A percentile compares a stretch with the other conserved stretches of the same genome.
These are phyloP conservation scores for Electrona antarctica DNA, from an alignment of 2,113 vertebrate genomes.

Conservation along the genomic window DNA sequence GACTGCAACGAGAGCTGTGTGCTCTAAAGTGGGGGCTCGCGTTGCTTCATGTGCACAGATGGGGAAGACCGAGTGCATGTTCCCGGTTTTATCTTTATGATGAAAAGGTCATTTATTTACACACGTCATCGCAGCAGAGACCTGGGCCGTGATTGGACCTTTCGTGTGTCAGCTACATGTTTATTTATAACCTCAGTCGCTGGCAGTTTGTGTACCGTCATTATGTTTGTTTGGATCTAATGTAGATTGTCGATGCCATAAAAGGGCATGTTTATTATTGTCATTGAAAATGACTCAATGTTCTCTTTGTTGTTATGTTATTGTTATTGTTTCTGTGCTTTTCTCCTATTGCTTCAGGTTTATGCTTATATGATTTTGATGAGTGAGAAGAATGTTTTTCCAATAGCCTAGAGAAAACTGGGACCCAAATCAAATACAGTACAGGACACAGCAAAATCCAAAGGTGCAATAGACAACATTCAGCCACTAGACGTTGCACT, in stretches of 20 bases:
- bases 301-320: constrained; percentile 29
- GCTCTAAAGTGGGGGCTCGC: constrained; percentile 69
- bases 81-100: constrained; percentile 35
- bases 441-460: no score
- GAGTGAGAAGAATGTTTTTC: constrained; percentile 7
- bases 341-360: constrained; percentile 14
- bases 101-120: constrained; percentile 35
- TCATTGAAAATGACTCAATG: constrained; percentile 13
- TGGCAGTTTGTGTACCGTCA: constrained; percentile 27
- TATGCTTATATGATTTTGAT: constrained; percentile 26
- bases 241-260: constrained; percentile 23
- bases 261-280: constrained; percentile 22
- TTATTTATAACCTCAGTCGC: constrained; percentile 10
- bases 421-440: neutral
- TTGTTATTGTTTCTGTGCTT: constrained; percentile 24
- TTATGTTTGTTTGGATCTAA: constrained; percentile 34
- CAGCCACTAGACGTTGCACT: no score
- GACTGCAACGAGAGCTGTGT: constrained; percentile 79
- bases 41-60: neutral
- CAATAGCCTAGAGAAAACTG: neutral
- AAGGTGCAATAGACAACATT: no score
- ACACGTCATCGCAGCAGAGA: constrained; percentile 19
- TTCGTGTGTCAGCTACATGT: constrained; percentile 25
- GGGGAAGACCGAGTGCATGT: constrained; percentile 56
- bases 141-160: constrained; percentile 7